Base-by-base conservation (phyloP, 2,113 vertebrate species). In the Spheniscus mendiculus region DNA sequence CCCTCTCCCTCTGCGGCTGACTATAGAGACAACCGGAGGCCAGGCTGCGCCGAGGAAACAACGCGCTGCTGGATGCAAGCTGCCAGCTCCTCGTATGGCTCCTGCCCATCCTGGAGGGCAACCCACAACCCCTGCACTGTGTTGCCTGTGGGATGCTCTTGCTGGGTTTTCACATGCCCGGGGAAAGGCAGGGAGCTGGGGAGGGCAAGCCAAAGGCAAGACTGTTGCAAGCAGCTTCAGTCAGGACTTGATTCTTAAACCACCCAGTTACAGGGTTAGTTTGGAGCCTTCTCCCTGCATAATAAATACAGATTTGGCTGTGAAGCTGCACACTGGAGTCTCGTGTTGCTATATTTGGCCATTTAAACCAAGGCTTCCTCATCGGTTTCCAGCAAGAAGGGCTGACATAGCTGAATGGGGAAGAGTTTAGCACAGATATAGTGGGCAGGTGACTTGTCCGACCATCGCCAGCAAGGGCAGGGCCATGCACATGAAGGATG, bases 261-360 rank as follows among this genome's bases (percentile, higher is more conserved):
- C 11, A 55, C 38, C 12, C 10, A 4, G 36, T 42, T 62, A 49
- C 13, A 40, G 42, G 47, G 16, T 58, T 22, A 27, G 34, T 12
- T 42, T 59, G 52, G 65, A 52, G 29, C 38, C 44, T 40, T 22
- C 27, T 50, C 65, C 71, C 58, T 53, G 58, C 25, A 19, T 29
- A 58, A 71, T 65, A 47, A 18, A 70, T 1, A 30, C 10, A 29
- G 38, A 44, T 26, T 42, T 55, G 40, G 40, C 65, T 66, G 79
- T 27, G 66, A 72, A 72, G 66, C 58, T 3, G 0, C 1, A 0
- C 5, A 7, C 19, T 3, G 1, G 62, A 42, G 17, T 53, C 38
- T 32, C 4, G 3, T 59, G 26, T 40, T 1, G 1, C 45, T 47
- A 9, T 0, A 0, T 72, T 22, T 89, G 72, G 20, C 38, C 34